Percentiles rank a stretch among this genome's conserved stretches.
Evolutionary conservation across 2,888 invertebrate species (phyloP).

Genomic region (Scaptomyza polygonia): DNA sequence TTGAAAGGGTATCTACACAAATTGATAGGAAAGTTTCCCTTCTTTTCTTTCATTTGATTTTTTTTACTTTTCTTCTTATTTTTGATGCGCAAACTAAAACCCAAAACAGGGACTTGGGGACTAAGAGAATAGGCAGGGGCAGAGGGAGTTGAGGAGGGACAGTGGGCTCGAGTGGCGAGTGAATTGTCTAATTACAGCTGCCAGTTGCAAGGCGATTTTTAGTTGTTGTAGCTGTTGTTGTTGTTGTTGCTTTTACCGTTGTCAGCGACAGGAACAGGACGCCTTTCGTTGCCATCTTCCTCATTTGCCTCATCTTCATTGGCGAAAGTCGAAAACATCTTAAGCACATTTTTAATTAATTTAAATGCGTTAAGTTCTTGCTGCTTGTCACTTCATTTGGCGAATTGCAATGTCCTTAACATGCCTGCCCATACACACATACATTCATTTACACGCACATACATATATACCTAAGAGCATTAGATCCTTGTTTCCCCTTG

Average conservation of each 20-base stretch:
- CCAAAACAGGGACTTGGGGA: constrained; percentile 51
- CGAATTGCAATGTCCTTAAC: constrained; percentile 65
- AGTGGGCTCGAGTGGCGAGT: constrained; percentile 63
- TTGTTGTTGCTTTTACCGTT: constrained; percentile 47
- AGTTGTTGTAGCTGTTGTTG: constrained; percentile 22
- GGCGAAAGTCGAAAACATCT: constrained; percentile 71
- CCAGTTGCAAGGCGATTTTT: constrained; percentile 63
- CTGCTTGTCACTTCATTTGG: constrained; percentile 74
- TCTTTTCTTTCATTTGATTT: neutral
- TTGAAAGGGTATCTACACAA: neutral
- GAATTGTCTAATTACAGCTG: constrained; percentile 80
- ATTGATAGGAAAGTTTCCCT: constrained; percentile 10
- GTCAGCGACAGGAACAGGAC: constrained; percentile 55
- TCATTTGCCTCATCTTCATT: constrained; percentile 1
- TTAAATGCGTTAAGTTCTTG: constrained; percentile 76
- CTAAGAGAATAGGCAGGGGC: neutral
- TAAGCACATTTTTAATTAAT: constrained; percentile 79
- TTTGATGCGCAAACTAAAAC: constrained; percentile 62
- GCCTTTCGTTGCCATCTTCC: constrained; percentile 63
- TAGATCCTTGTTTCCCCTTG: neutral
- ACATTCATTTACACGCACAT: constrained; percentile 1
- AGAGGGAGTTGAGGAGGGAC: constrained; percentile 2
- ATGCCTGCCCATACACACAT: constrained; percentile 22
- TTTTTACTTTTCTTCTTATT: constrained; percentile 22
- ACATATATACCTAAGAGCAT: neutral